Evolutionary conservation across 1,140 invertebrate genomes (phyloP), one percentile per base, ranked within the genome.

Genomic region (Idris sp.): DNA sequence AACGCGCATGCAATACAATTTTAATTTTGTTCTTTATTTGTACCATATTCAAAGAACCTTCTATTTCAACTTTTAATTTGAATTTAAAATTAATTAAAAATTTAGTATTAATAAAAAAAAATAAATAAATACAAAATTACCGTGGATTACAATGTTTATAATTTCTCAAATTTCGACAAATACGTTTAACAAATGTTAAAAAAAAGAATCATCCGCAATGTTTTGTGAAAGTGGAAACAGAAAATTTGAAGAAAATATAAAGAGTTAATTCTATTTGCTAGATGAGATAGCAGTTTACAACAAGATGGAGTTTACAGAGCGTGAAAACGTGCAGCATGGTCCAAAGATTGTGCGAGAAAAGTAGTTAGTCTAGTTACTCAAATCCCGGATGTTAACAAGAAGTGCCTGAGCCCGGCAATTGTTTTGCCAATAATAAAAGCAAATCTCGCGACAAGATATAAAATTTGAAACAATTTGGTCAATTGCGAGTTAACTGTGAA

Each of bases 301-400:
- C 35, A 48, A 49, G 68, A 58, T 48, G 41, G 53, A 59, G 69
- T 73, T 73, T 73, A 73, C 71, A 74, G 61, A 67, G 51, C 61
- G 71, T 74, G 54, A 74, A 67, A 74, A 74, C 48, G 46, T 61
- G 28, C 31, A 61, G 41, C 71, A 74, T 61, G 33, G 61, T 46
- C 54, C 40, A 48, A 54, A 67, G 54, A 74, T 54, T 67, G 61
- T 40, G 40, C 46, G 48, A 65, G 61, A 67, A 74, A 74, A 67
- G 51, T 67, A 28, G 71, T 74, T 67, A 58, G 44, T 61, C 61
- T 67, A 74, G 54, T 61, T 74, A 67, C 26, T 44, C 33, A 14
- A 53, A 73, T 64, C 43, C 69, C 69, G 69, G 69, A 73, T 73
- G 53, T 59, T 59, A 43, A 44, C 22, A 53, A 53, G 41, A 59